Conservation (phyloP, 2,888 invertebrate genomes). For the Parapristionchus giblindavisi region DNA sequence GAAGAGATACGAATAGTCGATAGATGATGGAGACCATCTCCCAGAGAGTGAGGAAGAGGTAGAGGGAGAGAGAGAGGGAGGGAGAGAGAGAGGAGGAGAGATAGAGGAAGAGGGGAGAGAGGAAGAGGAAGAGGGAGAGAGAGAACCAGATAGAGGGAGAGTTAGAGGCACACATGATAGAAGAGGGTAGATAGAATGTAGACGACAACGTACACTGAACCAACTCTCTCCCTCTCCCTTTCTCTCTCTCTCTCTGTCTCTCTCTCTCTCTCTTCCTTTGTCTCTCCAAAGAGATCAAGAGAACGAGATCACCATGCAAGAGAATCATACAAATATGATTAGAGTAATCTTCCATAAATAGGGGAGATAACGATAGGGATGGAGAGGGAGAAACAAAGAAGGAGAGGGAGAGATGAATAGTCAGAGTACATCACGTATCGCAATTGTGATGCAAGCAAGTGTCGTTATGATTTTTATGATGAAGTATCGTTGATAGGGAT, state of each 20-base stretch:
- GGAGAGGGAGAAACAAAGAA: too few relatives aligned
- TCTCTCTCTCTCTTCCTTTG: background rate
- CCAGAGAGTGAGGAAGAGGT: background rate
- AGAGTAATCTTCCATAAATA: too few relatives aligned
- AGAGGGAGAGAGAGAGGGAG: background rate
- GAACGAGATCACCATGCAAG: too few relatives aligned
- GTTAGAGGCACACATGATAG: background rate
- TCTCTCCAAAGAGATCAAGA: too few relatives aligned
- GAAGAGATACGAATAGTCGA: too few relatives aligned
- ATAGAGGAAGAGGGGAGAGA: background rate
- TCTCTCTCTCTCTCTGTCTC: slow-evolving; percentile 15
- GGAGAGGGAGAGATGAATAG: too few relatives aligned
- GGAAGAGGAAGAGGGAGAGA: background rate
- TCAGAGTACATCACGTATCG: too few relatives aligned
- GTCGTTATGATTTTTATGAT: too few relatives aligned
- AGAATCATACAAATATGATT: too few relatives aligned
- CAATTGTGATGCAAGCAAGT: too few relatives aligned
- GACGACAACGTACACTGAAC: background rate
- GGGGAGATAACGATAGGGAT: too few relatives aligned
- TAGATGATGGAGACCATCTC: background rate
- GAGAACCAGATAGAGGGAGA: background rate
- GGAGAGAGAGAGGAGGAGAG: background rate
- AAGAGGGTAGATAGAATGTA: background rate
- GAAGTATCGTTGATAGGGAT: too few relatives aligned
- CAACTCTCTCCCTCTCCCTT: slow-evolving; percentile 10